Evolutionary conservation across 2,113 vertebrate species (phyloP), one percentile per base, ranked within the genome.

Genomic region (Motacilla alba): DNA sequence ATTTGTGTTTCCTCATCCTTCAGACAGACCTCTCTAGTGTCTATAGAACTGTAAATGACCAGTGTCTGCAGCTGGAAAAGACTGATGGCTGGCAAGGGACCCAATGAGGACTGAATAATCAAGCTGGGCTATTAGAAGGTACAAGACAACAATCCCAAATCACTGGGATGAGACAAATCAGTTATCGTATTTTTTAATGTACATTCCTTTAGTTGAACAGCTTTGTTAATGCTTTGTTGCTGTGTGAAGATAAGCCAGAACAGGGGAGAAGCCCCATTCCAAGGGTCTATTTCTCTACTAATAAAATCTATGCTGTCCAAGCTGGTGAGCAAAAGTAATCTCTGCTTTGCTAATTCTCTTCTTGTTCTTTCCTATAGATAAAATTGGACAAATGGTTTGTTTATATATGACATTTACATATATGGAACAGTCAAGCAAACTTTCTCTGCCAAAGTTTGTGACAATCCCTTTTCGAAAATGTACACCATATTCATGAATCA

Each of bases 1-100:
- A 97, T 97, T 97, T 97, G 94, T 94, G 91, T 89, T 95, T 96
- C 95, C 83, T 96, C 95, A 96, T 96, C 94, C 94, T 95, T 97
- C 92, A 96, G 78, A 97, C 94, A 97, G 93, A 91, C 92, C 90
- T 92, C 94, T 94, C 75, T 83, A 96, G 78, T 95, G 93, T 95
- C 89, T 96, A 46, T 95, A 95, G 94, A 97, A 87, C 92, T 92
- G 83, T 87, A 97, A 96, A 96, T 95, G 95, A 95, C 94, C 95
- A 91, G 68, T 89, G 81, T 62, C 75, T 96, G 95, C 95, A 94
- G 94, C 84, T 96, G 94, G 89, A 96, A 97, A 96, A 91, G 60
- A 58, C 83, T 82, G 89, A 76, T 94, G 94, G 83, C 97, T 92
- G 89, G 81, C 50, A 67, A 94, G 49, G 76, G 53, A 86, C 26